Base-by-base conservation (phyloP, 1,140 invertebrate species). In the Drosophila sulfurigaster region DNA sequence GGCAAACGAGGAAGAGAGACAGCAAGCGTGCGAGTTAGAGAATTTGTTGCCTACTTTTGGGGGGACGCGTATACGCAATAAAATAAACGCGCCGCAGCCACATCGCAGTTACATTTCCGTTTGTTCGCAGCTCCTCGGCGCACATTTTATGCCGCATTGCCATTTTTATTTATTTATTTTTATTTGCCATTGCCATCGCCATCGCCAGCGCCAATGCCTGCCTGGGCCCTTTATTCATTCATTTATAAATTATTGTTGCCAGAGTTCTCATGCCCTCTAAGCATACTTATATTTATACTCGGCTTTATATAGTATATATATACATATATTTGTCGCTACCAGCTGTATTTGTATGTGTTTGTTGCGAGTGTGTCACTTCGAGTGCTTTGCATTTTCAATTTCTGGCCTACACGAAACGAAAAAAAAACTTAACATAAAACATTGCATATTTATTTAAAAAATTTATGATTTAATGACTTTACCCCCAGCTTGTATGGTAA, bases 191-290 rank as follows among this genome's bases (percentile, higher is more conserved):
- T 87, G 79, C 82, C 83, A 81, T 78, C 75, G 75, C 78, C 72
- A 71, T 78, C 75, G 71, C 76, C 72, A 45, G 20, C 30, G n/a
- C 10, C 6, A 3, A 49, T 32, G 41, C 49, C 65, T 63, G 63
- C 77, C 51, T 70, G 78, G 45, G 78, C 82, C 79, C 82, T 89
- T 89, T 88, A 89, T 89, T 80, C 85, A 88, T 89, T 88, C 85
- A 89, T 88, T 88, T 88, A 88, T 89, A 88, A 88, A 83, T 88
- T 88, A 88, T 88, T 88, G 87, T 89, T 83, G 85, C 83, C 30
- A 54, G 68, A 64, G 69, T 72, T 81, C 69, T 41, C 70, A 68
- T 64, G 66, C 43, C 65, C 15, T 35, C 82, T 78, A 76, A 82
- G 69, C 81, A 56, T 28, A 52, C 57, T 54, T 54, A 30, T 58